phyloP scores from a whole-genome alignment of 2,797 vertebrate species.

The Jordanella pulchra region DNA sequence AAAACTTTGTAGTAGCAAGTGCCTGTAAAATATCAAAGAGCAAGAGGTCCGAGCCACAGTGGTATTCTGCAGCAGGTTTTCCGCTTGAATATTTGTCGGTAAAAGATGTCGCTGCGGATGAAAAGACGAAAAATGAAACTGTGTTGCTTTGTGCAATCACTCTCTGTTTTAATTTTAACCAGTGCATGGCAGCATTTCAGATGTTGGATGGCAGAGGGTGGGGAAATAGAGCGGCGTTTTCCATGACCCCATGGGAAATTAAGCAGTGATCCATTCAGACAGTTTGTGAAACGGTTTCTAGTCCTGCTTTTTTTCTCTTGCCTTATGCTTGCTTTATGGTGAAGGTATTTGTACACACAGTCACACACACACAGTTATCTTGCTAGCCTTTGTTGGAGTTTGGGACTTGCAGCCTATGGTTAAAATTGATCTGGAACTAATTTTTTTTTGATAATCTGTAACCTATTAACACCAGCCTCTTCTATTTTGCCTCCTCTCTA shows the following conservation, averaged over 20 bases:
- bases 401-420: slow-evolving; percentile 13
- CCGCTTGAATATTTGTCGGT: neutral
- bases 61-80: slow-evolving; percentile 1
- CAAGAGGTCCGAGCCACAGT: slow-evolving; percentile 4
- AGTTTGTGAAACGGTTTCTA: slow-evolving; percentile 64
- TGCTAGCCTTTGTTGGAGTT: slow-evolving; percentile 4
- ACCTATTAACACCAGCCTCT: neutral
- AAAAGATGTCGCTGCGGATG: slow-evolving; percentile 16
- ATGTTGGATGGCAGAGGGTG: slow-evolving; percentile 44
- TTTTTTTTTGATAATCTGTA: slow-evolving; percentile 17
- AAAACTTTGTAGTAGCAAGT: slow-evolving; percentile 34
- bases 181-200: slow-evolving; percentile 46
- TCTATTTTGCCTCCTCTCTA: slow-evolving; percentile 5
- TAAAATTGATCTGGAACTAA: slow-evolving; percentile 2
- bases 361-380: slow-evolving; percentile 10
- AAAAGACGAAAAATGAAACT: slow-evolving; percentile 31
- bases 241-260: slow-evolving; percentile 75
- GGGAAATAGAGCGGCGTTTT: slow-evolving; percentile 39
- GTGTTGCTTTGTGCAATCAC: slow-evolving; percentile 1
- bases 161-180: slow-evolving; percentile 50
- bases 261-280: slow-evolving; percentile 64
- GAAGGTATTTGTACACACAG: slow-evolving; percentile 10
- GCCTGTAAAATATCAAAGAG: slow-evolving; percentile 15
- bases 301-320: slow-evolving; percentile 1
- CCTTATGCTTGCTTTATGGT: slow-evolving; percentile 14